A percentile compares a stretch with the other conserved stretches of the same genome.
Evolutionary conservation across 2,797 vertebrate species (phyloP).

Genomic region (Acrossocheilus wenchowensis): DNA sequence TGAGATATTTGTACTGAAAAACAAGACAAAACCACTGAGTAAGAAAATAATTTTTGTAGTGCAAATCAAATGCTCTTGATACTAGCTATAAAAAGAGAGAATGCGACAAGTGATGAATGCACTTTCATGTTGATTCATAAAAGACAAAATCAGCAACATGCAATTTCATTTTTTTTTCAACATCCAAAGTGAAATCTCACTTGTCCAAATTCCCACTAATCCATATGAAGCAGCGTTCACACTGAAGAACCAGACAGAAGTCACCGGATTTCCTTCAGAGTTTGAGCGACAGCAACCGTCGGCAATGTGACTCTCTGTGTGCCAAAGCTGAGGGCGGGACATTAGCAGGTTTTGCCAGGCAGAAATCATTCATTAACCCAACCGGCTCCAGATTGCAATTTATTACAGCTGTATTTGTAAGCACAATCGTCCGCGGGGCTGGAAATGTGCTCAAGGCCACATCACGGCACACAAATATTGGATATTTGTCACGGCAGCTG

Average conservation of each 20-base stretch:
- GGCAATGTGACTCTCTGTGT: background rate
- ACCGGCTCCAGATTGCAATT: conserved; percentile 80
- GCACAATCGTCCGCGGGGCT: conserved; percentile 69
- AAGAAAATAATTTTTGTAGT: background rate
- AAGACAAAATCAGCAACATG: background rate
- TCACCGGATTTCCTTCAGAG: background rate
- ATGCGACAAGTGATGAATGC: background rate
- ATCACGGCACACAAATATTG: conserved; percentile 77
- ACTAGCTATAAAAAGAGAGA: background rate
- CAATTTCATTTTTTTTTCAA: background rate
- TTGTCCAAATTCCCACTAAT: background rate
- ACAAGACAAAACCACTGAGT: background rate
- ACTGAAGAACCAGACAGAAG: background rate
- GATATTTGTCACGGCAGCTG: conserved; percentile 70
- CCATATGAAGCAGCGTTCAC: background rate
- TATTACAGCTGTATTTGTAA: conserved; percentile 76
- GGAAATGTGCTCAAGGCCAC: conserved; percentile 72
- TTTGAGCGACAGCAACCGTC: background rate
- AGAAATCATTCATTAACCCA: conserved; percentile 80
- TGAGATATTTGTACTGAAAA: background rate
- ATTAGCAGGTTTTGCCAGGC: conserved; percentile 77
- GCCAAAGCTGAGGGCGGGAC: conserved; percentile 74
- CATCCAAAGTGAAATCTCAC: background rate
- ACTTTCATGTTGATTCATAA: background rate
- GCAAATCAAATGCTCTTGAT: background rate